These are phyloP conservation scores for Atherinomorus stipes DNA, from an alignment of 2,113 vertebrate species.

Conservation along the genomic window DNA sequence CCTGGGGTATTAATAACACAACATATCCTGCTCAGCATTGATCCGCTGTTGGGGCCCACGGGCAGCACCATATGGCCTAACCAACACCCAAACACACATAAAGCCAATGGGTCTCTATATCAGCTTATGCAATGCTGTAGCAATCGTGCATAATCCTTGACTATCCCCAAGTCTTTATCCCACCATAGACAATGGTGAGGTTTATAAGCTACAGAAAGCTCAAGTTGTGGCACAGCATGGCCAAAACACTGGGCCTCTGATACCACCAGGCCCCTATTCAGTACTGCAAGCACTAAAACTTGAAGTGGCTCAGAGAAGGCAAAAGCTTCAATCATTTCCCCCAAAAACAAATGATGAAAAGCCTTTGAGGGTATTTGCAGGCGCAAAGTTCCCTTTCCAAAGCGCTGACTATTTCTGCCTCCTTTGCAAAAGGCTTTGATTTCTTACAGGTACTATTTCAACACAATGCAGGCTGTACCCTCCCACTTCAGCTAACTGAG, in stretches of 20 bases:
- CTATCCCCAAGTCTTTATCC: slow-evolving; percentile 39
- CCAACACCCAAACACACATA: slow-evolving; percentile 59
- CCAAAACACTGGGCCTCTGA: slow-evolving; percentile 15
- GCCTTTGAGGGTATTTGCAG: neutral
- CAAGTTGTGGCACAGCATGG: neutral
- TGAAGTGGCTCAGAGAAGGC: slow-evolving; percentile 6
- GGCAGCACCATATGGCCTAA: slow-evolving; percentile 73
- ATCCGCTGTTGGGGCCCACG: slow-evolving; percentile 63
- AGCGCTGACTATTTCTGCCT: slow-evolving; percentile 5
- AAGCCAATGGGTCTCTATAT: slow-evolving; percentile 44
- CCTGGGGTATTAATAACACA: slow-evolving; percentile 71
- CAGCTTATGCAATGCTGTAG: slow-evolving; percentile 57
- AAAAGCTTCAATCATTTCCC: slow-evolving; percentile 5
- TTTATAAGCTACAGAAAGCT: slow-evolving; percentile 30
- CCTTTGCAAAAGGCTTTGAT: slow-evolving; percentile 13
- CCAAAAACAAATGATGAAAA: slow-evolving; percentile 20
- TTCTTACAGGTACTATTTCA: slow-evolving; percentile 28
- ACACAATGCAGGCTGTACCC: slow-evolving; percentile 3
- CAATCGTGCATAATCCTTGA: slow-evolving; percentile 56
- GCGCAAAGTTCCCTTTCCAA: slow-evolving; percentile 5
- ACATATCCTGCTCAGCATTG: slow-evolving; percentile 68
- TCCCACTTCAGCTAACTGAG: neutral
- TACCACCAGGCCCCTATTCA: neutral
- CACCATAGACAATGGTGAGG: slow-evolving; percentile 18
- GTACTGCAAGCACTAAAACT: neutral